Percentiles rank a stretch among this genome's conserved stretches.
Conservation (phyloP, 2,113 vertebrate genomes). For the rat (Rattus norvegicus) region GRCr8 NC_086021.1:149866501-149867000, state of each 20-base stretch:
- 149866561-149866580: neutral
- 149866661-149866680: neutral
- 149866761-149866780: neutral
- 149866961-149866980: neutral
- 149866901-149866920: neutral
- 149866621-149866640: neutral
- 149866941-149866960: neutral
- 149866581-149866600: neutral
- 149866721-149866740: neutral
- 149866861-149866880: neutral
- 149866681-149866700: neutral
- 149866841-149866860: neutral
- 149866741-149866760: neutral
- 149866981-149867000: neutral
- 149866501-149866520: neutral
- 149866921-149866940: neutral
- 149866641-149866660: neutral
- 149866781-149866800: neutral
- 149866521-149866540: neutral
- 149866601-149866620: neutral
- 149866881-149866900: neutral
- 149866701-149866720: neutral
- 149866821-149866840: neutral
- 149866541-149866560: neutral
- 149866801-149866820: neutral